Percentiles rank a stretch among this genome's conserved stretches.
These are phyloP conservation scores for Chlorops oryzae DNA, from an alignment of 1,140 invertebrate species.

Conservation along the genomic window DNA sequence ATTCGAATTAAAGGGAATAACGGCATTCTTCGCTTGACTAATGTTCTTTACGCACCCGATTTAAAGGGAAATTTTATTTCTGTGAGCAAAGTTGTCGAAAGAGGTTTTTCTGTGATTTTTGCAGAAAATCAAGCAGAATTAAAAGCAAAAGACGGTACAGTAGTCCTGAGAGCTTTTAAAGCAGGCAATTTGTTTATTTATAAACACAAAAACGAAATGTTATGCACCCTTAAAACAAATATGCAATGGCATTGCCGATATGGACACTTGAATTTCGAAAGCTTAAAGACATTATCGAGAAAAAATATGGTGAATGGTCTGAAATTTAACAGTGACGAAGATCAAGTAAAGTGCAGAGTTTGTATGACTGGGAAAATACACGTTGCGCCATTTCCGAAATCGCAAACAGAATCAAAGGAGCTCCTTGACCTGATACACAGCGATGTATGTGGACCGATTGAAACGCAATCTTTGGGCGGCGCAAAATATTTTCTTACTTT, in stretches of 20 bases:
- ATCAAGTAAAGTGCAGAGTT: neutral
- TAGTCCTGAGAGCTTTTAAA: no score
- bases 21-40: neutral
- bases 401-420: neutral
- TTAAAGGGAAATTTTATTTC: constrained; percentile 10
- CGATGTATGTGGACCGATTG: neutral
- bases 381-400: neutral
- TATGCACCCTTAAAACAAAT: no score
- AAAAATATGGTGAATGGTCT: neutral
- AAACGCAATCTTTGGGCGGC: no score
- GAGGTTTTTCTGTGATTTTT: neutral
- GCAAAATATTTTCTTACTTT: no score
- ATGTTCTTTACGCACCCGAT: constrained; percentile 4
- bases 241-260: constrained; percentile 3
- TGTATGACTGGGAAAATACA: constrained; percentile 4
- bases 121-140: neutral
- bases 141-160: neutral
- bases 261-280: neutral
- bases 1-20: constrained; percentile 18
- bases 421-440: neutral
- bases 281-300: neutral
- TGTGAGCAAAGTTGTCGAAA: constrained; percentile 1
- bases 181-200: no score
- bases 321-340: neutral
- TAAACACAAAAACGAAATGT: no score